These are phyloP conservation scores for Lethenteron camtschaticum DNA, from an alignment of 2,113 vertebrate species.

Conservation along the genomic window DNA sequence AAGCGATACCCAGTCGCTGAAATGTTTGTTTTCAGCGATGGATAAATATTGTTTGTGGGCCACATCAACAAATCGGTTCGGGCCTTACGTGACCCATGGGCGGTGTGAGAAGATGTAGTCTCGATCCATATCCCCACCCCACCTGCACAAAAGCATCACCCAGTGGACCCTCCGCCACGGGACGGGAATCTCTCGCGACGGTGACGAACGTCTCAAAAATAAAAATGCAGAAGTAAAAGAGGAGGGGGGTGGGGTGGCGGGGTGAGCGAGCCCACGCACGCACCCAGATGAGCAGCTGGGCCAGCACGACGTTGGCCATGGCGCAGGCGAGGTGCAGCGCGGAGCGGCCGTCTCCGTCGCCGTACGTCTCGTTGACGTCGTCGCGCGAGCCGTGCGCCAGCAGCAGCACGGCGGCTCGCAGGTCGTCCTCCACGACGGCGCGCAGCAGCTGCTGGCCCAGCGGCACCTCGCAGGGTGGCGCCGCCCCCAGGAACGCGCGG, in stretches of 20 bases:
- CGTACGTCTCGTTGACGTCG: conserved; percentile 80
- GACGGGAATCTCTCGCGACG: not conserved
- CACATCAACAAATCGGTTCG: too few species aligned
- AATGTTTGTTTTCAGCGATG: too few species aligned
- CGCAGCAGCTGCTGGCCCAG: conserved; percentile 67
- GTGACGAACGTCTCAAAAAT: not conserved
- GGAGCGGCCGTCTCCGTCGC: conserved; percentile 62
- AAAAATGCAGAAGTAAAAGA: not conserved
- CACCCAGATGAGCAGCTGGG: conserved; percentile 87
- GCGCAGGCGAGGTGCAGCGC: conserved; percentile 68
- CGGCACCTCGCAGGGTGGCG: conserved; percentile 39
- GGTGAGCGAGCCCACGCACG: conserved; percentile 11
- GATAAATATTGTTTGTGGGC: too few species aligned
- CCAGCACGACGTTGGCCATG: conserved; percentile 61
- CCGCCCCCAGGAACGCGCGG: conserved; percentile 58
- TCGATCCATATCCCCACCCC: not conserved
- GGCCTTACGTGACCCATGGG: too few species aligned
- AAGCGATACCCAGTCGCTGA: too few species aligned
- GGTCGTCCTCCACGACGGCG: conserved; percentile 60
- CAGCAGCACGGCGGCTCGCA: conserved; percentile 52
- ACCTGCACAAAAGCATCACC: not conserved
- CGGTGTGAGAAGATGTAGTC: not conserved
- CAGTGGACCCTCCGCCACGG: not conserved
- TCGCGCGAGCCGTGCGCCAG: conserved; percentile 62
- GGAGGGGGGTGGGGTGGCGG: not conserved